Evolutionary conservation across 1,140 invertebrate species (phyloP).

Genomic region (Parasteatoda tepidariorum): DNA sequence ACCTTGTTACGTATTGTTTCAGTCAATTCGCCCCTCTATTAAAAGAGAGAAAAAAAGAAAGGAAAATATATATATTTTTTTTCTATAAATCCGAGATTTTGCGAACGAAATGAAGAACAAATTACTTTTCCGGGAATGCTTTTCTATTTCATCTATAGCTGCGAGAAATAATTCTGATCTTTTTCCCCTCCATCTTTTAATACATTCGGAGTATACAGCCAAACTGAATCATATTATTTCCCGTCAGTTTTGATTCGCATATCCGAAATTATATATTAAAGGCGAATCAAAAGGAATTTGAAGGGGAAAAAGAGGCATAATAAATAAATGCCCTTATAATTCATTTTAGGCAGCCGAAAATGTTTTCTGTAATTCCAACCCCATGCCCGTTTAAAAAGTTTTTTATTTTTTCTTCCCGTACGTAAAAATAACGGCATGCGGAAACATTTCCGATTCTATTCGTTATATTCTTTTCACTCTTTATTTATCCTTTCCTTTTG

Average conservation of each 20-base stretch:
- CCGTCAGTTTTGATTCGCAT: constrained; percentile 53
- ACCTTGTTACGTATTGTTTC: too few species aligned
- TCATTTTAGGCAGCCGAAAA: constrained; percentile 52
- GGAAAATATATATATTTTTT: too few species aligned
- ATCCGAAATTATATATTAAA: constrained; percentile 54
- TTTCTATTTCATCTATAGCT: not conserved
- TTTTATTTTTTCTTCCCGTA: not conserved
- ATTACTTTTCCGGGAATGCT: not conserved
- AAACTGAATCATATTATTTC: constrained; percentile 47
- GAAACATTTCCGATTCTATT: constrained; percentile 50
- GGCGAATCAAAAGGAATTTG: constrained; percentile 32
- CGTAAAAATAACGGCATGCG: constrained; percentile 46
- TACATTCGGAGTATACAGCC: constrained; percentile 2
- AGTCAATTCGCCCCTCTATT: too few species aligned
- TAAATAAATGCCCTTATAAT: constrained; percentile 58
- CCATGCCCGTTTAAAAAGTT: constrained; percentile 34
- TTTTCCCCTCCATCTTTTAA: constrained; percentile 1
- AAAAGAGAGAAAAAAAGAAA: too few species aligned
- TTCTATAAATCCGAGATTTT: too few species aligned
- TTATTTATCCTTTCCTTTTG: constrained; percentile 44
- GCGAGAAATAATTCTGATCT: not conserved
- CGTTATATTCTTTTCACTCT: constrained; percentile 46
- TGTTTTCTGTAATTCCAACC: constrained; percentile 49
- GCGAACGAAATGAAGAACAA: not conserved
- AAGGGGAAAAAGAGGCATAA: constrained; percentile 1